A percentile compares a stretch with the other conserved stretches of the same genome.
Evolutionary conservation across 2,113 vertebrate species (phyloP).

Genomic region (Emberiza fucata): DNA sequence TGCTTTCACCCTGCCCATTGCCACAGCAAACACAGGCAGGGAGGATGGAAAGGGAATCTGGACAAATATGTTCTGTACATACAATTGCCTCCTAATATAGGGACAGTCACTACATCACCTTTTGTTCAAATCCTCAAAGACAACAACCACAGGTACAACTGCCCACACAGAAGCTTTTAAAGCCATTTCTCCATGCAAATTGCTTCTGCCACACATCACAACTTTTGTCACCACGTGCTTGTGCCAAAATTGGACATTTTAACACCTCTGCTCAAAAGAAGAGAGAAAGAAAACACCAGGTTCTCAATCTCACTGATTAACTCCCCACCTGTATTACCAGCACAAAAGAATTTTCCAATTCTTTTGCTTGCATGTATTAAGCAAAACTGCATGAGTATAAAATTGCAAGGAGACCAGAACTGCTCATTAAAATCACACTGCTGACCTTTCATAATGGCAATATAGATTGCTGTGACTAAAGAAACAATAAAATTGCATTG

Average conservation of each 20-base stretch:
- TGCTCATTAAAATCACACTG: not conserved
- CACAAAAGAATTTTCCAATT: not conserved
- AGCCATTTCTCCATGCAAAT: not conserved
- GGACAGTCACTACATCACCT: not conserved
- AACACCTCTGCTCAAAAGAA: not conserved
- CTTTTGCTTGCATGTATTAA: not conserved
- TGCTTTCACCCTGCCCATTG: not conserved
- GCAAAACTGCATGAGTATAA: not conserved
- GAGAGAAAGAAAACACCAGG: not conserved
- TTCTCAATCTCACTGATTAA: not conserved
- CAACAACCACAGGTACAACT: not conserved
- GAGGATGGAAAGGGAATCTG: not conserved
- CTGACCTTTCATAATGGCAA: conserved; percentile 8
- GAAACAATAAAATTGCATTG: not conserved
- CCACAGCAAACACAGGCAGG: not conserved
- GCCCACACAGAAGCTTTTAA: not conserved
- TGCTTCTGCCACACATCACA: not conserved
- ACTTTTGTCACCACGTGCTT: not conserved
- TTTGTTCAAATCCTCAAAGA: not conserved
- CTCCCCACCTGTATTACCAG: not conserved
- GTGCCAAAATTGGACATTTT: fast-evolving
- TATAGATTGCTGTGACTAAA: not conserved
- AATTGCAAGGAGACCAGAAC: not conserved
- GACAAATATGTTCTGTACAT: not conserved
- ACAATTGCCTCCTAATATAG: not conserved